phyloP scores from a whole-genome alignment of 2,888 invertebrate genomes.

The Orgyia antiqua region DNA sequence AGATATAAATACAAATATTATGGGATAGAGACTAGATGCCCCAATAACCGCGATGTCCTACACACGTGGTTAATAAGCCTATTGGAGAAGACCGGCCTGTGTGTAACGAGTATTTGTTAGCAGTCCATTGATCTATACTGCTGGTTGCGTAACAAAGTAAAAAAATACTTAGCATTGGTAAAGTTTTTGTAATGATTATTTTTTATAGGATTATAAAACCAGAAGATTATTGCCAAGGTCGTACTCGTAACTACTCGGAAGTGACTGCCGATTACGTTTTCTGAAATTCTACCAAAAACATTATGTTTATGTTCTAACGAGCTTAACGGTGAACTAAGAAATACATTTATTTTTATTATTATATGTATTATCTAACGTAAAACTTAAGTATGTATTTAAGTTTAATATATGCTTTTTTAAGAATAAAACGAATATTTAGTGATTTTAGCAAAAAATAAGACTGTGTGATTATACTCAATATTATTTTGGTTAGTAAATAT shows the following conservation, averaged over 20 bases:
- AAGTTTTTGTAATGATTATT: background rate
- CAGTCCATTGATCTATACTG: too few relatives aligned
- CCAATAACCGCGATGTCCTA: too few relatives aligned
- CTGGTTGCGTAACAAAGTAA: too few relatives aligned
- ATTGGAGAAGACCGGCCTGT: too few relatives aligned
- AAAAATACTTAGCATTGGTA: background rate
- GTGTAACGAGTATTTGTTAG: too few relatives aligned
- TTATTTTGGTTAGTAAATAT: too few relatives aligned
- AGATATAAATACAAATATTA: too few relatives aligned
- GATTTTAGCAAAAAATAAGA: too few relatives aligned
- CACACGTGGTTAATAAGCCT: too few relatives aligned
- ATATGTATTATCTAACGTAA: conserved; percentile 13
- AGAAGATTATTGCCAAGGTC: conserved; percentile 21
- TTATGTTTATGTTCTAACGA: conserved; percentile 19
- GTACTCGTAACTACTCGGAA: conserved; percentile 15
- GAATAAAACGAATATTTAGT: conserved; percentile 1
- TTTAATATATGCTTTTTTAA: conserved; percentile 11
- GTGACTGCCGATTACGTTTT: conserved; percentile 6
- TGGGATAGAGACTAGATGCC: too few relatives aligned
- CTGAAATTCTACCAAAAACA: conserved; percentile 10
- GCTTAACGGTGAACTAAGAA: conserved; percentile 16
- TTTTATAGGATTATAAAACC: conserved; percentile 2
- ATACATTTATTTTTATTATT: conserved; percentile 19
- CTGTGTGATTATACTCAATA: too few relatives aligned
- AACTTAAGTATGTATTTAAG: conserved; percentile 16